Percentiles rank a stretch among this genome's conserved stretches.
phyloP scores from a whole-genome alignment of 2,797 vertebrate species.

The Aphelocoma californica region DNA sequence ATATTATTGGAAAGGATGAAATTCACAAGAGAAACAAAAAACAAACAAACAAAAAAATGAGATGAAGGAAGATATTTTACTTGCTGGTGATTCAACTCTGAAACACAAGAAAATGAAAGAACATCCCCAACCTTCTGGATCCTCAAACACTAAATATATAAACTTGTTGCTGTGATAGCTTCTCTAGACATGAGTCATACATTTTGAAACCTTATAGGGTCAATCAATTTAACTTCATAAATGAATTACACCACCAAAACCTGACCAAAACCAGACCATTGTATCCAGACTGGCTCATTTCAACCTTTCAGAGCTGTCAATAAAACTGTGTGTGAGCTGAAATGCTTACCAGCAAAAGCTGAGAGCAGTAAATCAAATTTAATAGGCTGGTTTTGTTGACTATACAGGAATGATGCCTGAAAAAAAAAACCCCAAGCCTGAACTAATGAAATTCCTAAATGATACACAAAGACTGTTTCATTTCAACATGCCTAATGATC shows the following conservation, averaged over 20 bases:
- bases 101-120: constrained; percentile 52
- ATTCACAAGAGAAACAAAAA: neutral
- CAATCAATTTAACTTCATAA: constrained; percentile 38
- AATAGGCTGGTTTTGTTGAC: constrained; percentile 5
- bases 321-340: constrained; percentile 27
- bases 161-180: constrained; percentile 25
- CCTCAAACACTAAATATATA: constrained; percentile 3
- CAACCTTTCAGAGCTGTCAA: constrained; percentile 24
- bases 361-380: constrained; percentile 54
- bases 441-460: constrained; percentile 31
- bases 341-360: constrained; percentile 48
- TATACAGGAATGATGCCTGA: constrained; percentile 18
- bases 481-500: neutral
- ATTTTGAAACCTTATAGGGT: constrained; percentile 44
- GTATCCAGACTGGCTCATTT: constrained; percentile 7
- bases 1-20: constrained; percentile 12
- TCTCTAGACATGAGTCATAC: constrained; percentile 64
- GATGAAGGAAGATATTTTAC: neutral
- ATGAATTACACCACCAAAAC: constrained; percentile 44
- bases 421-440: neutral
- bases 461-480: neutral
- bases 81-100: constrained; percentile 1
- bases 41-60: neutral
- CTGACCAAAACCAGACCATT: constrained; percentile 51
- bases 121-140: neutral